These are phyloP conservation scores for Clarias laeviceps DNA, from an alignment of 2,797 vertebrate genomes.

Conservation along the genomic window DNA sequence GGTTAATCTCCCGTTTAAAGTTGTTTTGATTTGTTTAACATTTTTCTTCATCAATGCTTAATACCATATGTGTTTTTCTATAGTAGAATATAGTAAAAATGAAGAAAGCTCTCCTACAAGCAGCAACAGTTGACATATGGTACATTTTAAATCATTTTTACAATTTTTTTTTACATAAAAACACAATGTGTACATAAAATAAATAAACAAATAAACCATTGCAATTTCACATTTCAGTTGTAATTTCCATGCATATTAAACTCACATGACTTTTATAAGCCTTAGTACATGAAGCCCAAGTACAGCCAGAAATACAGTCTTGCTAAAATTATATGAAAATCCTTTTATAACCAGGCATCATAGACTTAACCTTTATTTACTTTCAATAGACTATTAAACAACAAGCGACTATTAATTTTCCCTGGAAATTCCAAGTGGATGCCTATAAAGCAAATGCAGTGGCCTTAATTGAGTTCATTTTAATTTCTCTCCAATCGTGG, in stretches of 20 bases:
- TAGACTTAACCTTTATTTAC: slow-evolving; percentile 98
- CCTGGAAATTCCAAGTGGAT: slow-evolving; percentile 92
- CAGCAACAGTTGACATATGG: background rate
- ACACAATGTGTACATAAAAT: background rate
- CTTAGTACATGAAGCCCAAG: background rate
- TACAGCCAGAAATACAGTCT: slow-evolving; percentile 23
- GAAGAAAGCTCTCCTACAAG: background rate
- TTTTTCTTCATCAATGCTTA: background rate
- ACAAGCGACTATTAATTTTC: slow-evolving; percentile 97
- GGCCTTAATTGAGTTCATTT: slow-evolving; percentile 99
- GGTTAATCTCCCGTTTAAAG: background rate
- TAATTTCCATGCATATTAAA: background rate
- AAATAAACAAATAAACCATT: background rate
- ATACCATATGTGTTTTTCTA: background rate
- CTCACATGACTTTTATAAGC: background rate
- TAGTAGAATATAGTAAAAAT: background rate
- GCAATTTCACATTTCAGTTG: background rate
- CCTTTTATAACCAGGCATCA: slow-evolving; percentile 66
- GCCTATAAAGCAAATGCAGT: slow-evolving; percentile 95
- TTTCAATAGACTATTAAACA: slow-evolving; percentile 99
- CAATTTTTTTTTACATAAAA: background rate
- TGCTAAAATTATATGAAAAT: slow-evolving; percentile 63
- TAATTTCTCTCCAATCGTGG: slow-evolving; percentile 99
- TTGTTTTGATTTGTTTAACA: background rate
- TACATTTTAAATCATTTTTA: background rate